Conservation (phyloP, 2,888 invertebrate species). For the Caradrina kadenii region DNA sequence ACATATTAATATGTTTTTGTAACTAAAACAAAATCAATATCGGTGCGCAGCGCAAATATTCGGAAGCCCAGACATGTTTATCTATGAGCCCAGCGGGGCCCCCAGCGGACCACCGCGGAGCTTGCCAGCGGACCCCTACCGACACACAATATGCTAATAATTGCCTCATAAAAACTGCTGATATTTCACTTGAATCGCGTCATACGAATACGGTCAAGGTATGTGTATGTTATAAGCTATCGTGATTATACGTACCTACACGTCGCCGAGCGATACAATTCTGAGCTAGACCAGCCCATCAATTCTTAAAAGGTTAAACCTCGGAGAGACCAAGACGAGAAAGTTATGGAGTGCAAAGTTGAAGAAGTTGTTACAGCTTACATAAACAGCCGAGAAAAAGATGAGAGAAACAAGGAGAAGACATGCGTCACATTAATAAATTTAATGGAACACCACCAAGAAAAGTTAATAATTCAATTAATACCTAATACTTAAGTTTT, state of each 20-base stretch:
- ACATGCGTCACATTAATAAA: not conserved
- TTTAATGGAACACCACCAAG: not conserved
- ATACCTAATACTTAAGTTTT: no score
- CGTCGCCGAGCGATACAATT: slow-evolving; percentile 16
- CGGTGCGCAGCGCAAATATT: slow-evolving; percentile 62
- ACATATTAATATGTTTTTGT: slow-evolving; percentile 43
- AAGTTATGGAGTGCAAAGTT: not conserved
- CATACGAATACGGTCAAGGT: slow-evolving; percentile 64
- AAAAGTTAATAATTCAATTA: not conserved
- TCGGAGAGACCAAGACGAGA: not conserved
- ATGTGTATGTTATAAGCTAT: slow-evolving; percentile 55
- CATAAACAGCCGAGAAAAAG: not conserved
- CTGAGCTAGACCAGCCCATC: slow-evolving; percentile 3
- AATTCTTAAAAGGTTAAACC: slow-evolving; percentile 2
- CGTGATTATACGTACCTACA: slow-evolving; percentile 45
- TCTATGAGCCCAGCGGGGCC: slow-evolving; percentile 75
- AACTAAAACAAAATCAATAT: slow-evolving; percentile 67
- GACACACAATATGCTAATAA: slow-evolving; percentile 79
- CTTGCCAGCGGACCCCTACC: slow-evolving; percentile 66
- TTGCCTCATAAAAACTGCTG: slow-evolving; percentile 69
- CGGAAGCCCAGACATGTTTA: slow-evolving; percentile 75
- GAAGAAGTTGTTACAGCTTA: not conserved
- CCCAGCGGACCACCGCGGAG: slow-evolving; percentile 53
- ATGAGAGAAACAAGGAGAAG: slow-evolving; percentile 7
- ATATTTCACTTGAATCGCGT: slow-evolving; percentile 68